Percentiles rank a stretch among this genome's conserved stretches.
Conservation (phyloP, 2,888 invertebrate species). For the Eristalis arbustorum region DNA sequence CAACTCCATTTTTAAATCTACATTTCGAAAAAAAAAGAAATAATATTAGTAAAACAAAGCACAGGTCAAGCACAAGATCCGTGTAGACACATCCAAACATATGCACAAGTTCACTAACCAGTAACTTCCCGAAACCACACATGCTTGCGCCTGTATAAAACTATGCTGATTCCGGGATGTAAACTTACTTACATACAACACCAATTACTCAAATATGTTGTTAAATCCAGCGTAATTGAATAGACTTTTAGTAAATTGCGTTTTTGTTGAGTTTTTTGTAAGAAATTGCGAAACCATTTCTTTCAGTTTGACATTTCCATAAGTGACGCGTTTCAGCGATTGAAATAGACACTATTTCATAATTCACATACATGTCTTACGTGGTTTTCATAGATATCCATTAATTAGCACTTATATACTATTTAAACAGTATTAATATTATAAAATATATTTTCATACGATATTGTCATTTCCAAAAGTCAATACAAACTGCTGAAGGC, state of each 20-base stretch:
- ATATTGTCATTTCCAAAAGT: background rate
- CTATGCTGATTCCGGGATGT: background rate
- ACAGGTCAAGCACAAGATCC: background rate
- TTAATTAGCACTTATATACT: too few species aligned
- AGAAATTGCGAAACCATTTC: background rate
- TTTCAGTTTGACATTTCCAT: background rate
- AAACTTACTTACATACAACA: background rate
- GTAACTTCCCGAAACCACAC: slow-evolving; percentile 35
- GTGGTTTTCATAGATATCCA: too few species aligned
- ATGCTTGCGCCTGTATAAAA: background rate
- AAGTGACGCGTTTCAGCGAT: background rate
- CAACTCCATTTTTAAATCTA: slow-evolving; percentile 17
- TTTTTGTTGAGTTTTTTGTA: background rate
- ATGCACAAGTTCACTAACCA: slow-evolving; percentile 73
- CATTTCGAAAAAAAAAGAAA: background rate
- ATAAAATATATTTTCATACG: background rate
- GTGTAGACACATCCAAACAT: slow-evolving; percentile 14
- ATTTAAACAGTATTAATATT: too few species aligned
- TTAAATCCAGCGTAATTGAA: background rate
- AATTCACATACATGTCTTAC: background rate
- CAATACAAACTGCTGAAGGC: background rate
- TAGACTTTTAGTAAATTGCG: background rate
- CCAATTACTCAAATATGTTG: background rate
- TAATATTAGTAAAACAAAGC: background rate
- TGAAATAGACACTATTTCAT: background rate